Evolutionary conservation across 2,888 invertebrate species (phyloP).

Genomic region (Cosmia pyralina): DNA sequence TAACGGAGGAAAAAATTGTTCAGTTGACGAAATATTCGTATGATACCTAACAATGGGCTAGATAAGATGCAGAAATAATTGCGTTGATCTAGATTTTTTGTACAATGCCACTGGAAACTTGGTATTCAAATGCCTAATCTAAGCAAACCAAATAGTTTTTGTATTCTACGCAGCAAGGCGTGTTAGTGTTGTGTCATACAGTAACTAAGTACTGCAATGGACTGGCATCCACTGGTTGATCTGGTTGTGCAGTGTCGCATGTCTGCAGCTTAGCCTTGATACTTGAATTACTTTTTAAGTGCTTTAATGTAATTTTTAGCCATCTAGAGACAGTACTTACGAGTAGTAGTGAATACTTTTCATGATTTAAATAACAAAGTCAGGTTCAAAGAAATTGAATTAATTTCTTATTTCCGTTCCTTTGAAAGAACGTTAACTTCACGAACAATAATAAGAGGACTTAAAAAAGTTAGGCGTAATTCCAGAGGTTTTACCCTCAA

Average conservation of each 20-base stretch:
- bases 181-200: constrained; percentile 13
- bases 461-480: not conserved
- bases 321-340: not conserved
- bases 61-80: constrained; percentile 27
- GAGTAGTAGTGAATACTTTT: not conserved
- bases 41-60: constrained; percentile 21
- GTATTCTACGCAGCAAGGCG: constrained; percentile 7
- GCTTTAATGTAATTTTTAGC: not conserved
- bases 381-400: not conserved
- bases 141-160: constrained; percentile 14
- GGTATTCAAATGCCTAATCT: constrained; percentile 28
- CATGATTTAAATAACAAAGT: not conserved
- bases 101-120: constrained; percentile 29
- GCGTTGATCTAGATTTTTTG: constrained; percentile 40
- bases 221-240: not conserved
- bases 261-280: not conserved
- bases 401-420: not conserved
- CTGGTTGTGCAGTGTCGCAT: constrained; percentile 7
- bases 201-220: constrained; percentile 17
- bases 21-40: constrained; percentile 30
- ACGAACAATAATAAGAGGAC: not conserved
- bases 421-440: not conserved
- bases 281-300: not conserved
- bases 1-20: not conserved
- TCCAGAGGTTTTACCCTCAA: not conserved